phyloP scores from a whole-genome alignment of 1,140 invertebrate genomes.

The Pachypeltis micranthus region DNA sequence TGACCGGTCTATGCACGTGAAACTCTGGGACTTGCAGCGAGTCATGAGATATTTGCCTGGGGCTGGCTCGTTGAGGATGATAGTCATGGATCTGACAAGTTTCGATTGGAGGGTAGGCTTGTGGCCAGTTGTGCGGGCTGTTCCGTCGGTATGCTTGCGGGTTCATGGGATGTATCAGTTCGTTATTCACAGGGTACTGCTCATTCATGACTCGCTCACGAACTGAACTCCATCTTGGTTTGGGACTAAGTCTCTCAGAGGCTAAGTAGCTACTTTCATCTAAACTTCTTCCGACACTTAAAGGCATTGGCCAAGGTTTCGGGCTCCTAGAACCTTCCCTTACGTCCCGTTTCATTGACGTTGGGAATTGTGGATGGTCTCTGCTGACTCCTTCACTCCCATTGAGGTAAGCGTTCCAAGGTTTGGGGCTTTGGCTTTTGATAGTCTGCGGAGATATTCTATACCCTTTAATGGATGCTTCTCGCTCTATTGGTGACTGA shows the following conservation, averaged over 20 bases:
- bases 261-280: neutral
- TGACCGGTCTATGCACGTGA: neutral
- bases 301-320: neutral
- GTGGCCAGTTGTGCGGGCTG: neutral
- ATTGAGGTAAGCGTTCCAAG: neutral
- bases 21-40: neutral
- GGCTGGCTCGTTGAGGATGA: neutral
- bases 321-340: neutral
- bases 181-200: neutral
- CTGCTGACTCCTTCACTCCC: neutral
- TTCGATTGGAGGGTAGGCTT: neutral
- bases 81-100: neutral
- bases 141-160: neutral
- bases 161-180: neutral
- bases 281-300: neutral
- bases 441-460: neutral
- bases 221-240: slow-evolving; percentile 12
- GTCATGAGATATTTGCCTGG: neutral
- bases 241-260: slow-evolving; percentile 3
- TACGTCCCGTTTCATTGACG: neutral
- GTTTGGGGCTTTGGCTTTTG: neutral
- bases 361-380: neutral
- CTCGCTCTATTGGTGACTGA: neutral
- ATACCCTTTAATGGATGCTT: neutral
- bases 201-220: neutral